Conservation (phyloP, 2,888 invertebrate genomes). For the Thalpophila matura region DNA sequence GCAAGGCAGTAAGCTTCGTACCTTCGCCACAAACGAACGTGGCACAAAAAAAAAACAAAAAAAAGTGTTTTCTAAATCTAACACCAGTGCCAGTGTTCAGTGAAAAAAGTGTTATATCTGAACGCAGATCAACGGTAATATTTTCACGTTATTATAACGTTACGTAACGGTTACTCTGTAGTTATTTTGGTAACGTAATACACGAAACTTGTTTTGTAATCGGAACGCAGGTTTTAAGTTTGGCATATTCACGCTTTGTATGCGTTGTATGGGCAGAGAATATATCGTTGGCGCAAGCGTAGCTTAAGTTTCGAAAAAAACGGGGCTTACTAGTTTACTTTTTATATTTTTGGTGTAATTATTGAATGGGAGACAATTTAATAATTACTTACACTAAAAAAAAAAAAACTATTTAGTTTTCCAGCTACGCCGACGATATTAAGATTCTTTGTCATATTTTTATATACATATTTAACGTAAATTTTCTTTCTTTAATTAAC, state of each 20-base stretch:
- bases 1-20: constrained; percentile 49
- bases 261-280: constrained; percentile 22
- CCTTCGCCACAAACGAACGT: constrained; percentile 46
- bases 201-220: constrained; percentile 56
- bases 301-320: too few relatives aligned
- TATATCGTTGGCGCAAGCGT: too few relatives aligned
- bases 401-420: background rate
- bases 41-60: constrained; percentile 30
- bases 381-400: background rate
- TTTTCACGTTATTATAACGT: constrained; percentile 23
- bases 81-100: constrained; percentile 53
- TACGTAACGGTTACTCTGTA: constrained; percentile 34
- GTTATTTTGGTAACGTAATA: constrained; percentile 57
- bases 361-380: too few relatives aligned
- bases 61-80: constrained; percentile 42
- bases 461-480: background rate
- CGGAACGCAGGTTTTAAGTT: constrained; percentile 46
- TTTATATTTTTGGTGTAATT: too few relatives aligned
- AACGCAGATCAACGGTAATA: constrained; percentile 44
- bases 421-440: too few relatives aligned
- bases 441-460: background rate
- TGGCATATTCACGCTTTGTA: constrained; percentile 21
- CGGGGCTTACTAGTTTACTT: too few relatives aligned
- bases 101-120: constrained; percentile 45
- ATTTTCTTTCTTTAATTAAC: background rate